Percentiles rank a stretch among this genome's conserved stretches.
phyloP scores from a whole-genome alignment of 2,888 invertebrate species.

The Leptopilina drosophilae region DNA sequence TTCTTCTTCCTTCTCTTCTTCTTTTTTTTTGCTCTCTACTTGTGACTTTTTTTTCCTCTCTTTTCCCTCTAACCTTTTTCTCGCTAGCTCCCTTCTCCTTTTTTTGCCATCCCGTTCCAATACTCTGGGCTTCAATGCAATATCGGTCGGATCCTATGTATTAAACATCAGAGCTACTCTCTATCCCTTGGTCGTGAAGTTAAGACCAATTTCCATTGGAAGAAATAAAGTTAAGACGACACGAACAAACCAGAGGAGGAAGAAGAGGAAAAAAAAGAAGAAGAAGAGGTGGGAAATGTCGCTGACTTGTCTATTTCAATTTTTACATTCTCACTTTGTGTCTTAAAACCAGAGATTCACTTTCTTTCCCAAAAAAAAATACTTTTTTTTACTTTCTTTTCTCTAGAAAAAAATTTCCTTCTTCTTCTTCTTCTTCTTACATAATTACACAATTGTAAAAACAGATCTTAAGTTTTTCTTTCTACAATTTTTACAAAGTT shows the following conservation, averaged over 20 bases:
- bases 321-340: conserved; percentile 4
- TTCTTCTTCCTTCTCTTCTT: conserved; percentile 32
- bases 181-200: conserved; percentile 52
- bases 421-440: too few relatives aligned
- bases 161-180: conserved; percentile 69
- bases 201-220: conserved; percentile 53
- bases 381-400: not conserved
- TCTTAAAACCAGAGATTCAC: not conserved
- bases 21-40: not conserved
- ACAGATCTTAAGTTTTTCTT: not conserved
- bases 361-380: too few relatives aligned
- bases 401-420: too few relatives aligned
- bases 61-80: conserved; percentile 2
- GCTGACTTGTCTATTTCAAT: conserved; percentile 28
- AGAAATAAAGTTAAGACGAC: conserved; percentile 54
- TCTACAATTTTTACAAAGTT: too few relatives aligned
- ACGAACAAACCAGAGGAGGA: conserved; percentile 29
- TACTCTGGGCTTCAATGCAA: conserved; percentile 61
- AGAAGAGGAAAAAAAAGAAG: not conserved
- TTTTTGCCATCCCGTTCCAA: conserved; percentile 40
- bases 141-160: conserved; percentile 73
- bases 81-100: conserved; percentile 1
- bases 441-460: too few relatives aligned
- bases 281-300: not conserved
- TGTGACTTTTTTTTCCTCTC: conserved; percentile 47